phyloP scores from a whole-genome alignment of 2,888 invertebrate genomes.

The Watsonalla binaria region DNA sequence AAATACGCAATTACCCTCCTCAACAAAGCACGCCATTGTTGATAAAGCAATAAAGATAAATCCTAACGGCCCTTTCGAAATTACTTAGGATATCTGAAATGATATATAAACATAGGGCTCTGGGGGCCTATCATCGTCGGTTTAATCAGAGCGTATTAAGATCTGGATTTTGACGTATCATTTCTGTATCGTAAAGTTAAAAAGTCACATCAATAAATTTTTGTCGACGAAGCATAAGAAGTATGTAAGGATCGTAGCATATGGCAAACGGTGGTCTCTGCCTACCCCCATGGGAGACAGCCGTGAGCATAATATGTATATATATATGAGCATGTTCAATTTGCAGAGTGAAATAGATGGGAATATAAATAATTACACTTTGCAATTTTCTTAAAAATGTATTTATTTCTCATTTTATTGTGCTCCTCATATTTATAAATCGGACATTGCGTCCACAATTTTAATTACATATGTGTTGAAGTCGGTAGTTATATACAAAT shows the following conservation, averaged over 20 bases:
- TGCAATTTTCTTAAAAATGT: conserved; percentile 61
- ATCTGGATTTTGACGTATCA: too few relatives aligned
- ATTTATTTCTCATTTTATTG: conserved; percentile 77
- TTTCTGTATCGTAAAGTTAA: too few relatives aligned
- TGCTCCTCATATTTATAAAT: conserved; percentile 72
- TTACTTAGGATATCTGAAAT: conserved; percentile 14
- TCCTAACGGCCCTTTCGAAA: conserved; percentile 28
- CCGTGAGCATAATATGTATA: too few relatives aligned
- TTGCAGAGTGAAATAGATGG: too few relatives aligned
- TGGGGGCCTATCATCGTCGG: neutral
- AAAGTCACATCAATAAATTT: too few relatives aligned
- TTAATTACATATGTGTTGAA: conserved; percentile 59
- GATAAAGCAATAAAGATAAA: conserved; percentile 33
- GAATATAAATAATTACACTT: too few relatives aligned
- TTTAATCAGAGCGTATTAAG: too few relatives aligned
- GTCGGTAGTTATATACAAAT: conserved; percentile 52
- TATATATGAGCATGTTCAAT: too few relatives aligned
- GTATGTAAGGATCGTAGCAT: too few relatives aligned
- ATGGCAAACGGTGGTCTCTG: too few relatives aligned
- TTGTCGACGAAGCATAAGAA: too few relatives aligned
- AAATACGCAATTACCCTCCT: conserved; percentile 9
- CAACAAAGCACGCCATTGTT: conserved; percentile 27
- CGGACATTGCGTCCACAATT: conserved; percentile 51
- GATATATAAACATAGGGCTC: neutral
- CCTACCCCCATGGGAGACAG: too few relatives aligned